These are phyloP conservation scores for Recurvirostra avosetta DNA, from an alignment of 2,113 vertebrate species.

Conservation along the genomic window DNA sequence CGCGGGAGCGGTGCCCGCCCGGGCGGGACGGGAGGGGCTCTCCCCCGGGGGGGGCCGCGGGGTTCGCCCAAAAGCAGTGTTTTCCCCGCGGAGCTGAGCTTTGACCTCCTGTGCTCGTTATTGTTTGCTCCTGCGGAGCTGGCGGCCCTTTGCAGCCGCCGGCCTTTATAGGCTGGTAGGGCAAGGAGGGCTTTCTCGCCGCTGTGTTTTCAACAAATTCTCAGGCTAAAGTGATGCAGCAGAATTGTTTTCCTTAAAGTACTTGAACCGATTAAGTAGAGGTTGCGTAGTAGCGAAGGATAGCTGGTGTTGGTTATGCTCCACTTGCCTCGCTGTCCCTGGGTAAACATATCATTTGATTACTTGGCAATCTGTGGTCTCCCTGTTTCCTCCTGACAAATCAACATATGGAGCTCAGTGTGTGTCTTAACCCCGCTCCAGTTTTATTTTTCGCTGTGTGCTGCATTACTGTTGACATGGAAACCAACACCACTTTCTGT, in stretches of 20 bases:
- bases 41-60: neutral
- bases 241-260: neutral
- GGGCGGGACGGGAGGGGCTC: neutral
- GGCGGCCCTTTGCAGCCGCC: neutral
- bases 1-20: neutral
- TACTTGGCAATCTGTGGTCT: neutral
- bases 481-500: slow-evolving; percentile 57
- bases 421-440: neutral
- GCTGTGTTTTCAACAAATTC: rapidly evolving
- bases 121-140: neutral
- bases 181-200: neutral
- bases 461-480: slow-evolving; percentile 50
- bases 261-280: rapidly evolving
- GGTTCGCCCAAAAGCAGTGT: neutral
- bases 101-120: neutral
- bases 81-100: neutral
- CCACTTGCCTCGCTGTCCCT: neutral
- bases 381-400: neutral
- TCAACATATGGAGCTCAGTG: neutral
- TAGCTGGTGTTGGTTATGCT: neutral
- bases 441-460: neutral
- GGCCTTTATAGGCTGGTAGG: neutral
- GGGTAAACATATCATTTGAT: neutral
- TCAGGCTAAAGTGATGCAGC: neutral
- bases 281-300: neutral